phyloP scores from a whole-genome alignment of 2,797 vertebrate species.

The Anisognathus igniventris region DNA sequence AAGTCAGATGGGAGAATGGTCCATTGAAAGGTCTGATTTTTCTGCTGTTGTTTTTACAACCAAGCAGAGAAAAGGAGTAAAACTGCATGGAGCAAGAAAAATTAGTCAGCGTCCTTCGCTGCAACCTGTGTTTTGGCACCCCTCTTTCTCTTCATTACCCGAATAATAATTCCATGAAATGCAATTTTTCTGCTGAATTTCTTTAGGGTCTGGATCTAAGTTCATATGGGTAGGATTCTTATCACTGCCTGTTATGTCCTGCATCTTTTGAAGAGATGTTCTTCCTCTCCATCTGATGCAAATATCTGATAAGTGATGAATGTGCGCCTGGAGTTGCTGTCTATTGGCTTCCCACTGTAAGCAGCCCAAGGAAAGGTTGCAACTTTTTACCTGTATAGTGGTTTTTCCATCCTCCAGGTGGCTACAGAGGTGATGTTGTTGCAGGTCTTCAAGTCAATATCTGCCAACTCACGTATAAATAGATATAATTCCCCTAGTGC shows the following conservation, averaged over 20 bases:
- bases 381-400: not conserved
- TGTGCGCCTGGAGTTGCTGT: accelerated
- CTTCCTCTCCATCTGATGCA: not conserved
- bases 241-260: not conserved
- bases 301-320: not conserved
- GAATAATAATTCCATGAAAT: not conserved
- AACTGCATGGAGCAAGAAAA: not conserved
- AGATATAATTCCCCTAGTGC: not conserved
- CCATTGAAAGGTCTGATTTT: not conserved
- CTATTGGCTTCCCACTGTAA: not conserved
- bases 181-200: not conserved
- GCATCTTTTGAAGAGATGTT: not conserved
- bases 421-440: not conserved
- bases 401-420: not conserved
- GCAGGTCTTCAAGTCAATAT: not conserved
- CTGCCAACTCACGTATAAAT: not conserved
- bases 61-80: not conserved
- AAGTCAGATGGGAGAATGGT: not conserved
- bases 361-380: not conserved
- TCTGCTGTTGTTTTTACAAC: not conserved
- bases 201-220: not conserved
- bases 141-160: not conserved
- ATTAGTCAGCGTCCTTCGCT: not conserved
- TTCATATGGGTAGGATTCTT: not conserved
- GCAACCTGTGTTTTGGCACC: not conserved